Evolutionary conservation across 2,888 invertebrate species (phyloP), one percentile per base, ranked within the genome.

Genomic region (Prostheceraeus crozeri): DNA sequence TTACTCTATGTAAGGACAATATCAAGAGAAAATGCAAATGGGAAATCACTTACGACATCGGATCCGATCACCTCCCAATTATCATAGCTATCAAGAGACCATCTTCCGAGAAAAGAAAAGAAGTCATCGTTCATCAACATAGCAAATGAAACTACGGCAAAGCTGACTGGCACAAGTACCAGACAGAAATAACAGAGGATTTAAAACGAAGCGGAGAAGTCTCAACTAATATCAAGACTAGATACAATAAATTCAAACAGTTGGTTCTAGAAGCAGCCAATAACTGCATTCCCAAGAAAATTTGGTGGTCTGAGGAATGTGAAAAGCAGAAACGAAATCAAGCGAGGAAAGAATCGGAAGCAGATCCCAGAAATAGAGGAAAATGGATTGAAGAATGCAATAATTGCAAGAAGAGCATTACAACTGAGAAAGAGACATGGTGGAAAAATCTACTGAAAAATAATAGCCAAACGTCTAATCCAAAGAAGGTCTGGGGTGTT

Each of bases 61-160:
- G 48, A 48, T 48, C 48, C 4, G 48, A 48, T 48, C 48, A 48
- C 48, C 48, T 48, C 14, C 48, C 48, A 10, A 48, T 48, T 8
- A 48, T 48, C 48, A 48, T 48, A 30, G 14, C 10, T 8, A 10
- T 8, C 33, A 33, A 33, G n/a, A n/a, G n/a, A n/a, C n/a, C n/a
- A n/a, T n/a, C n/a, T n/a, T n/a, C n/a, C n/a, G n/a, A n/a, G n/a
- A n/a, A n/a, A n/a, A n/a, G n/a, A n/a, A n/a, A n/a, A n/a, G n/a
- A n/a, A n/a, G n/a, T n/a, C n/a, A n/a, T n/a, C n/a, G n/a, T n/a
- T n/a, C n/a, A n/a, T n/a, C n/a, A n/a, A n/a, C n/a, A n/a, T n/a
- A n/a, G n/a, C n/a, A n/a, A n/a, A n/a, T n/a, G n/a, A n/a, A n/a
- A n/a, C n/a, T n/a, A n/a, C n/a, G n/a, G n/a, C n/a, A n/a, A n/a